Evolutionary conservation across 1,140 invertebrate genomes (phyloP).

Genomic region (Varroa destructor): DNA sequence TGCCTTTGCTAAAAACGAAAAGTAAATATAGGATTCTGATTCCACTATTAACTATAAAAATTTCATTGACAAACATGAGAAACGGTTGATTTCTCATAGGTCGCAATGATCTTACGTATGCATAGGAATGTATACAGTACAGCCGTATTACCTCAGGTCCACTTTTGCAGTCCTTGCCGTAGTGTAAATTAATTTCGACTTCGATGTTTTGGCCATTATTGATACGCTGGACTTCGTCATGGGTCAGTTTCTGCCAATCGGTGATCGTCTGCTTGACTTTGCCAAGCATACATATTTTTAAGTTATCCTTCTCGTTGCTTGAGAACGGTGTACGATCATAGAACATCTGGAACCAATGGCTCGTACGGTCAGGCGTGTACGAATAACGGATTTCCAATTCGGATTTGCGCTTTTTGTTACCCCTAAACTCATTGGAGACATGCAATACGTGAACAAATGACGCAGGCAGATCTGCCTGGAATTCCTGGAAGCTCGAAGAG

Average conservation of each 20-base stretch:
- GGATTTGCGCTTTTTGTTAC: background rate
- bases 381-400: constrained; percentile 13
- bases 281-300: background rate
- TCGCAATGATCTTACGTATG: too few relatives aligned
- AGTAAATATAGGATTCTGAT: too few relatives aligned
- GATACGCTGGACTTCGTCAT: background rate
- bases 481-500: background rate
- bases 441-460: constrained; percentile 16
- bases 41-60: too few relatives aligned
- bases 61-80: too few relatives aligned
- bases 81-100: too few relatives aligned
- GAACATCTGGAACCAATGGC: constrained; percentile 11
- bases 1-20: too few relatives aligned
- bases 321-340: background rate
- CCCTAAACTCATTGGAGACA: background rate
- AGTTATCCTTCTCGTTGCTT: background rate
- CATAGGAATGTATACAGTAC: too few relatives aligned
- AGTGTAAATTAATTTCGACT: background rate
- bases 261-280: background rate
- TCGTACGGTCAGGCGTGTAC: constrained; percentile 7
- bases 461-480: background rate
- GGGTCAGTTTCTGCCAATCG: constrained; percentile 6
- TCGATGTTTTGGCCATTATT: background rate
- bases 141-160: too few relatives aligned
- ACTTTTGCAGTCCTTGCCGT: background rate